A percentile compares a stretch with the other conserved stretches of the same genome.
These are phyloP conservation scores for Oxyteleia sp. DNA, from an alignment of 2,888 invertebrate species.

Conservation along the genomic window DNA sequence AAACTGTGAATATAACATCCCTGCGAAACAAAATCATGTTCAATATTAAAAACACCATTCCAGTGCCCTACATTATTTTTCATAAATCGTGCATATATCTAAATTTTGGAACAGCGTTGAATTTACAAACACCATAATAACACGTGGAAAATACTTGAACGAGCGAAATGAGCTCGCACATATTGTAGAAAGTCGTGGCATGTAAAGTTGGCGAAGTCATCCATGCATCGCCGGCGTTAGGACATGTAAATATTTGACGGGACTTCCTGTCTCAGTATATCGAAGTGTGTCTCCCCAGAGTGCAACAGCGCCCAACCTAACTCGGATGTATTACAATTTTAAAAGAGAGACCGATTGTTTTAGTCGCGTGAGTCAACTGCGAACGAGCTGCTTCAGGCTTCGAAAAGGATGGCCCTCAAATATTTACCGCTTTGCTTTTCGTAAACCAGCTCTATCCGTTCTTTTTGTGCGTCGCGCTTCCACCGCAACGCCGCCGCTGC, in stretches of 20 bases:
- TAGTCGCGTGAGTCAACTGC: conserved; percentile 81
- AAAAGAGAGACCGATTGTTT: conserved; percentile 81
- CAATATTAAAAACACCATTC: background rate
- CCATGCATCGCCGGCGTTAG: conserved; percentile 67
- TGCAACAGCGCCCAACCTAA: conserved; percentile 64
- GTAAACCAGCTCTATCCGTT: conserved; percentile 61
- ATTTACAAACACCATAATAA: conserved; percentile 14
- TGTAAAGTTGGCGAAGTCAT: conserved; percentile 56
- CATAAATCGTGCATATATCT: background rate
- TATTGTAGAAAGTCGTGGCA: conserved; percentile 38
- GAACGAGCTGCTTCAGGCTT: conserved; percentile 77
- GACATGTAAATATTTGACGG: conserved; percentile 73
- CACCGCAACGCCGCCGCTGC: conserved; percentile 18
- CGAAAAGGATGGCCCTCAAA: conserved; percentile 70
- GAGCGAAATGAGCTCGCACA: conserved; percentile 33
- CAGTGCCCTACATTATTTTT: background rate
- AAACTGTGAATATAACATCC: too few relatives aligned
- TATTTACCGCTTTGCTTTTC: conserved; percentile 71
- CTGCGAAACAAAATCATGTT: too few relatives aligned
- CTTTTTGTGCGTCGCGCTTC: conserved; percentile 37
- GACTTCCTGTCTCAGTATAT: conserved; percentile 67
- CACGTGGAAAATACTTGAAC: conserved; percentile 20
- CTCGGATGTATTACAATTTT: conserved; percentile 80
- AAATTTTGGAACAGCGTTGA: background rate
- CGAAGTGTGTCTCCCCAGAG: conserved; percentile 67